A percentile compares a stretch with the other conserved stretches of the same genome.
Evolutionary conservation across 2,113 vertebrate genomes (phyloP).

Genomic region (Stigmatopora argus): DNA sequence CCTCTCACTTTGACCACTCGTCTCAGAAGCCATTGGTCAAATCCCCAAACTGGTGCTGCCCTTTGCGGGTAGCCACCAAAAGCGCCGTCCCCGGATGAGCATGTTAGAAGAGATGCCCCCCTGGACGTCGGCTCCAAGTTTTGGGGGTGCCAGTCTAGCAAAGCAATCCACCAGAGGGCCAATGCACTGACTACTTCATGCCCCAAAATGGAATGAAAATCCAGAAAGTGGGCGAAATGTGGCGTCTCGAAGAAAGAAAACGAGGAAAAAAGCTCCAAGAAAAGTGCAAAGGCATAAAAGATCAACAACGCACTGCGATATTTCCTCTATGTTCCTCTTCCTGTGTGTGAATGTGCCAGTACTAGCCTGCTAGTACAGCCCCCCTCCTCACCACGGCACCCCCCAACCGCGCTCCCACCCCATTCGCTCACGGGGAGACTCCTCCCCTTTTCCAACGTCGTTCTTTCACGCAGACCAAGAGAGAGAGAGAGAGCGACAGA

Average conservation of each 20-base stretch:
- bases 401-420: slow-evolving; percentile 48
- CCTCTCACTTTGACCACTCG: slow-evolving; percentile 28
- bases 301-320: slow-evolving; percentile 57
- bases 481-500: slow-evolving; percentile 31
- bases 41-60: slow-evolving; percentile 32
- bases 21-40: slow-evolving; percentile 5
- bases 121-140: slow-evolving; percentile 23
- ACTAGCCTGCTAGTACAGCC: slow-evolving; percentile 58
- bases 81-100: slow-evolving; percentile 42
- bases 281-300: slow-evolving; percentile 24
- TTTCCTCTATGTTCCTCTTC: slow-evolving; percentile 62
- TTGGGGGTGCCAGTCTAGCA: slow-evolving; percentile 26
- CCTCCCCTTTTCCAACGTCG: slow-evolving; percentile 57
- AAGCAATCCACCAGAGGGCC: slow-evolving; percentile 46
- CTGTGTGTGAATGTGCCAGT: slow-evolving; percentile 57
- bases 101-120: slow-evolving; percentile 11
- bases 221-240: slow-evolving; percentile 50
- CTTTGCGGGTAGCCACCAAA: slow-evolving; percentile 44
- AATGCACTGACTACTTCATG: slow-evolving; percentile 48
- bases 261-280: slow-evolving; percentile 36
- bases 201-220: slow-evolving; percentile 37
- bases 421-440: slow-evolving; percentile 56
- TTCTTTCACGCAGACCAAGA: slow-evolving; percentile 41
- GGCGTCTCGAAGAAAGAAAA: slow-evolving; percentile 12
- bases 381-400: slow-evolving; percentile 24